A percentile compares a stretch with the other conserved stretches of the same genome.
Evolutionary conservation across 2,797 vertebrate species (phyloP).

Genomic region (Sebastes trivittatus): DNA sequence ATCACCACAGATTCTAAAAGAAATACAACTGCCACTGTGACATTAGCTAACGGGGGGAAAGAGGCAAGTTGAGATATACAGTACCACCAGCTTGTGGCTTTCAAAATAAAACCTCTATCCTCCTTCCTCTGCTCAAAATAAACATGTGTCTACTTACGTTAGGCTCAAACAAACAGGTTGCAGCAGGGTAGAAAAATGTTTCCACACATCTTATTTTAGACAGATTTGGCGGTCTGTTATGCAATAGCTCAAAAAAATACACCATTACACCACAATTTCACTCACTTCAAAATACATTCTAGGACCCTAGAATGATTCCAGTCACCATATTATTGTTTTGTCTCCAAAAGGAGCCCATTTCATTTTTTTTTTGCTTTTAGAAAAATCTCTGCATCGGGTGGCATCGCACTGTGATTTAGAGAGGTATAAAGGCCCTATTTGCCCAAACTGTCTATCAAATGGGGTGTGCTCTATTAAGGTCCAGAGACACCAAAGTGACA

Average conservation of each 20-base stretch:
- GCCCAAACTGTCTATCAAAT: neutral
- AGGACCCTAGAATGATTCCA: neutral
- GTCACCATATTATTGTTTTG: neutral
- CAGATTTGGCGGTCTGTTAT: neutral
- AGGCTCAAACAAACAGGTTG: constrained; percentile 9
- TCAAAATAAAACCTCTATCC: neutral
- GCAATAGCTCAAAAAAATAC: neutral
- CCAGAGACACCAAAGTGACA: too few relatives aligned
- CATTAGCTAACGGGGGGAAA: neutral
- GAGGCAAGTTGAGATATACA: neutral
- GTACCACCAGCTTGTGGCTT: constrained; percentile 8
- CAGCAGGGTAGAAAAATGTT: neutral
- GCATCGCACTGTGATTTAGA: neutral
- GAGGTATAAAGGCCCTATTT: neutral
- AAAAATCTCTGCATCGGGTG: neutral
- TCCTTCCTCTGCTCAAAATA: neutral
- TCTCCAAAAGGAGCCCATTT: neutral
- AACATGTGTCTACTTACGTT: neutral
- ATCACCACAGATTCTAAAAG: constrained; percentile 1
- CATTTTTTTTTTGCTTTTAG: neutral
- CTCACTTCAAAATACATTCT: neutral
- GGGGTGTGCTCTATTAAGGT: neutral
- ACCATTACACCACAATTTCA: neutral
- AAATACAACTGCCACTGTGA: neutral
- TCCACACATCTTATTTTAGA: neutral